Percentiles rank a stretch among this genome's conserved stretches.
phyloP scores from a whole-genome alignment of 2,888 invertebrate species.

The Acronicta alni region DNA sequence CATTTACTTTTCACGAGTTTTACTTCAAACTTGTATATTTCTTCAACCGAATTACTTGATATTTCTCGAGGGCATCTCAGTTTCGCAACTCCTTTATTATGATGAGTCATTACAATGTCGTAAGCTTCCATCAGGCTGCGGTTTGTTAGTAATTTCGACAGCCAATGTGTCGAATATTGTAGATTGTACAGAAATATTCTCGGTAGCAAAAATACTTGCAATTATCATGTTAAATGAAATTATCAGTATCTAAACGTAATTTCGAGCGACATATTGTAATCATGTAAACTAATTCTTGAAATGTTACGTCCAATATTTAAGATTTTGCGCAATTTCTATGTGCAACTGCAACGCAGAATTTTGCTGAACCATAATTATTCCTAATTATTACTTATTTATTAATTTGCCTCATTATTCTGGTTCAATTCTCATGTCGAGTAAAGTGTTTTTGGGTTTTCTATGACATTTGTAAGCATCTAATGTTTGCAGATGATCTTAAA shows the following conservation, averaged over 20 bases:
- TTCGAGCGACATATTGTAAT: constrained; percentile 7
- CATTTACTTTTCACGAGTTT: not conserved
- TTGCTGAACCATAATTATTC: no score
- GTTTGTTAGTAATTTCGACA: constrained; percentile 63
- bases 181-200: constrained; percentile 34
- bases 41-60: constrained; percentile 18
- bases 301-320: constrained; percentile 1
- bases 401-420: no score
- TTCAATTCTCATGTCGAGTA: no score
- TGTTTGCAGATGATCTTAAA: no score
- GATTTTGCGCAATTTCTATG: not conserved
- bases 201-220: constrained; percentile 29
- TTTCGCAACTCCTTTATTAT: constrained; percentile 61
- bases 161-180: constrained; percentile 48
- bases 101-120: constrained; percentile 68
- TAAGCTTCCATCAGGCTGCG: constrained; percentile 63
- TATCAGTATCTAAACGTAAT: constrained; percentile 1
- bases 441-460: no score
- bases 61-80: constrained; percentile 51
- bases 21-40: constrained; percentile 5
- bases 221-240: constrained; percentile 24
- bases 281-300: constrained; percentile 9
- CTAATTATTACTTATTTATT: no score
- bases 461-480: no score
- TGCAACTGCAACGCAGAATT: not conserved